phyloP scores from a whole-genome alignment of 2,888 invertebrate genomes.

The Andrena haemorrhoa region DNA sequence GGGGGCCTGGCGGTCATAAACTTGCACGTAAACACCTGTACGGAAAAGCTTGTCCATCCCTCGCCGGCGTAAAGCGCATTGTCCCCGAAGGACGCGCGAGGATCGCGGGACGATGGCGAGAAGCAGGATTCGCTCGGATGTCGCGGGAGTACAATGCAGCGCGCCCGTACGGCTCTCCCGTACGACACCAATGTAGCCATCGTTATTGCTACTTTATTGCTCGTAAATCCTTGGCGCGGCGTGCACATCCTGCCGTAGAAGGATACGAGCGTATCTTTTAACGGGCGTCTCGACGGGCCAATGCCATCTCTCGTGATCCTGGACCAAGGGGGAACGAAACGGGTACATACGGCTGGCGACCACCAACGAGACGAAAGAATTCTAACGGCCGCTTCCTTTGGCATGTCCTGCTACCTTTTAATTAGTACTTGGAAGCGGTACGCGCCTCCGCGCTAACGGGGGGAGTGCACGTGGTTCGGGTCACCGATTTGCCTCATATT shows the following conservation, averaged over 20 bases:
- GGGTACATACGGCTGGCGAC: slow-evolving; percentile 10
- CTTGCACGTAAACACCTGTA: slow-evolving; percentile 71
- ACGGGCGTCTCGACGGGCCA: slow-evolving; percentile 52
- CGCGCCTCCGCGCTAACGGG: not conserved
- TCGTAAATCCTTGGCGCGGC: slow-evolving; percentile 74
- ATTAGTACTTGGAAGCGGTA: slow-evolving; percentile 23
- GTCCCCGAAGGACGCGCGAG: slow-evolving; percentile 47
- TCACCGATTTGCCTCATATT: too few species aligned
- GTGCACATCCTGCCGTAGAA: slow-evolving; percentile 65
- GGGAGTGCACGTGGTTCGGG: not conserved
- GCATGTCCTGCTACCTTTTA: slow-evolving; percentile 21
- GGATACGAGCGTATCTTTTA: slow-evolving; percentile 70
- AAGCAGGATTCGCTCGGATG: slow-evolving; percentile 28
- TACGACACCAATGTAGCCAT: slow-evolving; percentile 73
- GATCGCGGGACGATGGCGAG: slow-evolving; percentile 21
- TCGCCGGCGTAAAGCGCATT: slow-evolving; percentile 69
- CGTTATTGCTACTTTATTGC: slow-evolving; percentile 81
- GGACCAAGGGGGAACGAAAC: slow-evolving; percentile 3
- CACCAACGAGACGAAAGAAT: slow-evolving; percentile 41
- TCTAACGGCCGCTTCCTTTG: not conserved
- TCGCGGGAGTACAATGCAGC: slow-evolving; percentile 61
- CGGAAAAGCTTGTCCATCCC: slow-evolving; percentile 52
- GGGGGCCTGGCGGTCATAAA: slow-evolving; percentile 57
- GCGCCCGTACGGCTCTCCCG: slow-evolving; percentile 21
- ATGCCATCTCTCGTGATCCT: slow-evolving; percentile 38